Conservation (phyloP, 2,797 vertebrate species). For the Neosalanx taihuensis region DNA sequence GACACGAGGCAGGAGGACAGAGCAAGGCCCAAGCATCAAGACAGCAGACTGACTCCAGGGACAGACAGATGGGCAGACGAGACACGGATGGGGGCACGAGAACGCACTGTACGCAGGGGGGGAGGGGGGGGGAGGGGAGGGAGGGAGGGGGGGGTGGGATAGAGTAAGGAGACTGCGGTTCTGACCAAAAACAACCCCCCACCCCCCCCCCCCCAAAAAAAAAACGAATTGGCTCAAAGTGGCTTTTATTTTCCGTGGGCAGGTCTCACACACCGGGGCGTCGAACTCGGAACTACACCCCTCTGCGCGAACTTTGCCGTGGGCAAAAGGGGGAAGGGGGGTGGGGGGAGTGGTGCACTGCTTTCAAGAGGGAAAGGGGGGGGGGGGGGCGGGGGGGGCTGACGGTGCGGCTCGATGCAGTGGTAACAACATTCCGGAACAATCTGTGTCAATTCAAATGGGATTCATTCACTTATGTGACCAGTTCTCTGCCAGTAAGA, state of each 20-base stretch:
- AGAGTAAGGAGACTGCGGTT: slow-evolving; percentile 66
- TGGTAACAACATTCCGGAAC: slow-evolving; percentile 60
- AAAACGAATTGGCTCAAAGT: slow-evolving; percentile 63
- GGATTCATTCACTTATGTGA: slow-evolving; percentile 63
- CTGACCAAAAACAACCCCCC: slow-evolving; percentile 43
- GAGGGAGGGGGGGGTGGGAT: slow-evolving; percentile 59
- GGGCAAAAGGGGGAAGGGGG: slow-evolving; percentile 13
- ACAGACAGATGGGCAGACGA: slow-evolving; percentile 74
- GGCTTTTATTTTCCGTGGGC: slow-evolving; percentile 55
- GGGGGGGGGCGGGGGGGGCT: slow-evolving; percentile 4
- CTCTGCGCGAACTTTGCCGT: slow-evolving; percentile 41
- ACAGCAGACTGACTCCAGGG: slow-evolving; percentile 72
- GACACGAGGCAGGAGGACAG: slow-evolving; percentile 42
- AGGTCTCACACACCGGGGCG: slow-evolving; percentile 79
- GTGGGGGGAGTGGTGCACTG: neutral
- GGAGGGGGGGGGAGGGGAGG: slow-evolving; percentile 24
- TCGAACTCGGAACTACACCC: slow-evolving; percentile 67
- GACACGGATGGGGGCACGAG: too few species aligned
- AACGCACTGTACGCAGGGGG: slow-evolving; percentile 69
- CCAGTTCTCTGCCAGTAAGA: slow-evolving; percentile 41
- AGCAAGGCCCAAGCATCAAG: slow-evolving; percentile 72
- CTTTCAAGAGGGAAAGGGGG: slow-evolving; percentile 4
- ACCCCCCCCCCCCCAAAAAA: slow-evolving; percentile 26
- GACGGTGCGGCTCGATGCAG: slow-evolving; percentile 19
- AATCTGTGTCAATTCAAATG: slow-evolving; percentile 69